These are phyloP conservation scores for Dryobotodes eremita DNA, from an alignment of 2,888 invertebrate genomes.

Conservation along the genomic window DNA sequence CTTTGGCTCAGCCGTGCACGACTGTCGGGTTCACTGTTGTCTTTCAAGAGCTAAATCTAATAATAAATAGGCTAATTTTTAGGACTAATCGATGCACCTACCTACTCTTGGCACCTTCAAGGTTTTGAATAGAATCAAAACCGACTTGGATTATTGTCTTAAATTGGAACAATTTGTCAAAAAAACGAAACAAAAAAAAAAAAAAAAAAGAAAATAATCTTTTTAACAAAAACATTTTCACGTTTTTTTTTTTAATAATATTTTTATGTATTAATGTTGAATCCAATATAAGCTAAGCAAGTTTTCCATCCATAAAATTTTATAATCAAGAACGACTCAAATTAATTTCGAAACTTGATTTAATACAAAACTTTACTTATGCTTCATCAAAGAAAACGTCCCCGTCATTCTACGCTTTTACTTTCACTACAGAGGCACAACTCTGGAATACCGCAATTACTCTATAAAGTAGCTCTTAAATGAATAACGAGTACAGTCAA, in stretches of 20 bases:
- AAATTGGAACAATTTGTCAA: not conserved
- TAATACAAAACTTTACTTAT: slow-evolving; percentile 23
- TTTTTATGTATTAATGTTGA: not conserved
- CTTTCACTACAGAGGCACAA: slow-evolving; percentile 5
- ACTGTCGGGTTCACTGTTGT: not conserved
- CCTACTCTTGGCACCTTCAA: no score
- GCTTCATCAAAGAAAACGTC: slow-evolving; percentile 5
- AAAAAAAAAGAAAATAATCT: no score
- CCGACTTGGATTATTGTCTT: not conserved
- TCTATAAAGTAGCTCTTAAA: slow-evolving; percentile 20
- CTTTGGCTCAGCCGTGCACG: not conserved
- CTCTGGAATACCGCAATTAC: slow-evolving; percentile 24
- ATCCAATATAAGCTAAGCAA: not conserved
- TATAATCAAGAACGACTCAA: not conserved
- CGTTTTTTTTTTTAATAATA: not conserved
- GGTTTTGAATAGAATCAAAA: not conserved
- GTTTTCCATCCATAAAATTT: not conserved
- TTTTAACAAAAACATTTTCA: no score
- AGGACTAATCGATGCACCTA: no score
- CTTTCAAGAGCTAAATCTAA: no score
- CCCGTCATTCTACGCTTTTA: slow-evolving; percentile 14
- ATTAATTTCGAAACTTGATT: slow-evolving; percentile 24
- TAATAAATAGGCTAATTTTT: no score
- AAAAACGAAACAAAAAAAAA: no score
- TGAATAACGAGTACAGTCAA: slow-evolving; percentile 30